A percentile compares a stretch with the other conserved stretches of the same genome.
Conservation (phyloP, 2,113 vertebrate genomes). For the Chloropsis cyanopogon region DNA sequence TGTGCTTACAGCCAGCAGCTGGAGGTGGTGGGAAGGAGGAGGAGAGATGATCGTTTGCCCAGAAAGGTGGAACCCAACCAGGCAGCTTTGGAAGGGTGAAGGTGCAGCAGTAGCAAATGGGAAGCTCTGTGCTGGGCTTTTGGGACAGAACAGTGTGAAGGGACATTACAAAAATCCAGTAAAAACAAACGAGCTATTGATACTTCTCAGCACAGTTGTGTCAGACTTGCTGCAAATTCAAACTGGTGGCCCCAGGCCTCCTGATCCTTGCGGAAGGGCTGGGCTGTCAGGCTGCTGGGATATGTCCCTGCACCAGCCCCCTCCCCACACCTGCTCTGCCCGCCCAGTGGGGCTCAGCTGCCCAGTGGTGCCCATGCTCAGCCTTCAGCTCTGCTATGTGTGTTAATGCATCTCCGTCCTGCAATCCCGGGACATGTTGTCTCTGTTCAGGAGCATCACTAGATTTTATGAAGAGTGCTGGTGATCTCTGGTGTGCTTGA, state of each 20-base stretch:
- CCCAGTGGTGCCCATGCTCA: not conserved
- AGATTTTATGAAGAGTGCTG: not conserved
- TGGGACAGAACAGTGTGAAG: not conserved
- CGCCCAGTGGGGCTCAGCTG: not conserved
- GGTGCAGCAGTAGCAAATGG: not conserved
- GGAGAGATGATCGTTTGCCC: rapidly evolving
- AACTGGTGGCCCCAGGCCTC: not conserved
- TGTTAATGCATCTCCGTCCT: not conserved
- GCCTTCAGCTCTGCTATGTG: not conserved
- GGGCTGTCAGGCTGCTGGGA: not conserved
- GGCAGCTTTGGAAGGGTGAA: not conserved
- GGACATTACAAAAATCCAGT: not conserved
- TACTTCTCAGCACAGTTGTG: not conserved
- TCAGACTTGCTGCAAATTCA: not conserved
- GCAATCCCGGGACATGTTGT: rapidly evolving
- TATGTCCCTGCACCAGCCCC: not conserved
- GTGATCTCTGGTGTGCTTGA: not conserved
- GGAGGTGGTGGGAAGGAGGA: not conserved
- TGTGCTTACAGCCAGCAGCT: not conserved
- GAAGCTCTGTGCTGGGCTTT: not conserved
- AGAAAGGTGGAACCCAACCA: not conserved
- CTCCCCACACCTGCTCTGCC: not conserved
- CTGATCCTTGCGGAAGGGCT: not conserved
- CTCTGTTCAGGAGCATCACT: not conserved
- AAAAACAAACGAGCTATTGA: not conserved